A percentile compares a stretch with the other conserved stretches of the same genome.
These are phyloP conservation scores for Hartigia nigra DNA, from an alignment of 2,888 invertebrate genomes.

Conservation along the genomic window DNA sequence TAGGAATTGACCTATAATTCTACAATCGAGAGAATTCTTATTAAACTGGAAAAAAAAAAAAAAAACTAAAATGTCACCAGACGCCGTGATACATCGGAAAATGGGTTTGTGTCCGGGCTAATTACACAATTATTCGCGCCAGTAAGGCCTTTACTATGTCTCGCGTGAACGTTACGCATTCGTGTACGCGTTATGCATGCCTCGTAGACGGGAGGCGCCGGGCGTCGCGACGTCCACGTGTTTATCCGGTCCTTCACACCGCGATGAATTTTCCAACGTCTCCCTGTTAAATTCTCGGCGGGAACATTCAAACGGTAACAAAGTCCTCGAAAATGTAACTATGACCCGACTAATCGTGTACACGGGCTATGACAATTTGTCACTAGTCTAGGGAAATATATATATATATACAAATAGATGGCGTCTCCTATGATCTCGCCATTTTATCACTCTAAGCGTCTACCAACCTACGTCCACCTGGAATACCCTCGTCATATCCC, in stretches of 20 bases:
- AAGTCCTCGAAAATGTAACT: too few species aligned
- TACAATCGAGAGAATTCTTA: neutral
- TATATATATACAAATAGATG: neutral
- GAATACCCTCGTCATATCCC: neutral
- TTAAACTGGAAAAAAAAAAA: too few species aligned
- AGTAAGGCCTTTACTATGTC: neutral
- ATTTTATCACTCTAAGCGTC: neutral
- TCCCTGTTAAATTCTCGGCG: too few species aligned
- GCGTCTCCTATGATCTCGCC: too few species aligned
- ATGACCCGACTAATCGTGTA: too few species aligned
- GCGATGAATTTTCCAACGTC: neutral
- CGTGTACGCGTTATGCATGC: neutral
- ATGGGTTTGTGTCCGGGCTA: neutral
- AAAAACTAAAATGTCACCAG: neutral
- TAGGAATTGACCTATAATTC: neutral
- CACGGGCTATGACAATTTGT: neutral
- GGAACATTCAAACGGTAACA: too few species aligned
- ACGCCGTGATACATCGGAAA: neutral
- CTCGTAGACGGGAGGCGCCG: neutral
- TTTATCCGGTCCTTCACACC: constrained; percentile 8
- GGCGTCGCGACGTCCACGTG: constrained; percentile 8
- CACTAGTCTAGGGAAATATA: neutral
- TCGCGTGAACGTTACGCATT: neutral
- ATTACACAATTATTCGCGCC: neutral
- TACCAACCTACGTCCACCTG: too few species aligned